A percentile compares a stretch with the other conserved stretches of the same genome.
phyloP scores from a whole-genome alignment of 1,140 invertebrate genomes.

The Cylas formicarius region DNA sequence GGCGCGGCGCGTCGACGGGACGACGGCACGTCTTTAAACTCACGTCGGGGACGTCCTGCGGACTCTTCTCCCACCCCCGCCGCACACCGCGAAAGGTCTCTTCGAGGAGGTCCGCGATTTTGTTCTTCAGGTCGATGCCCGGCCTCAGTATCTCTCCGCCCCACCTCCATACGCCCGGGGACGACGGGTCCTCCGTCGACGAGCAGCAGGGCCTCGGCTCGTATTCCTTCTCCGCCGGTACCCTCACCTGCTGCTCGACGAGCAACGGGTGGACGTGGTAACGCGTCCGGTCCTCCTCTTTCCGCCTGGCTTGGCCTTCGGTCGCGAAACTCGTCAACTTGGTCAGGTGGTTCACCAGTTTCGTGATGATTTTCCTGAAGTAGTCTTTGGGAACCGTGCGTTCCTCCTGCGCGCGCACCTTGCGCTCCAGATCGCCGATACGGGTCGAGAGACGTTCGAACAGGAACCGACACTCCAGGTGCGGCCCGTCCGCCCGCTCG shows the following conservation, averaged over 20 bases:
- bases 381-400: constrained; percentile 31
- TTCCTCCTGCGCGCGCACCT: constrained; percentile 27
- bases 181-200: constrained; percentile 1
- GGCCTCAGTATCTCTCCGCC: constrained; percentile 29
- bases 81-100: constrained; percentile 21
- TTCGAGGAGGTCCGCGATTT: constrained; percentile 23
- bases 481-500: constrained; percentile 12
- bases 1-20: background rate
- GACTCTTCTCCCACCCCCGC: constrained; percentile 12
- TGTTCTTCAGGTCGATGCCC: constrained; percentile 30
- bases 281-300: background rate
- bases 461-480: constrained; percentile 13
- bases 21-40: background rate
- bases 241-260: constrained; percentile 8
- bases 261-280: constrained; percentile 16
- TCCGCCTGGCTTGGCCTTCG: constrained; percentile 5
- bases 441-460: constrained; percentile 22
- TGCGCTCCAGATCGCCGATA: constrained; percentile 24
- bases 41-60: background rate
- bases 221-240: constrained; percentile 18
- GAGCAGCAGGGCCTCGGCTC: constrained; percentile 17
- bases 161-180: constrained; percentile 26
- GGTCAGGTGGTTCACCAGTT: constrained; percentile 25
- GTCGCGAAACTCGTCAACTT: constrained; percentile 19
- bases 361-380: constrained; percentile 31